A percentile compares a stretch with the other conserved stretches of the same genome.
These are phyloP conservation scores for Kryptolebias ocellatus DNA, from an alignment of 2,797 vertebrate genomes.

Conservation along the genomic window DNA sequence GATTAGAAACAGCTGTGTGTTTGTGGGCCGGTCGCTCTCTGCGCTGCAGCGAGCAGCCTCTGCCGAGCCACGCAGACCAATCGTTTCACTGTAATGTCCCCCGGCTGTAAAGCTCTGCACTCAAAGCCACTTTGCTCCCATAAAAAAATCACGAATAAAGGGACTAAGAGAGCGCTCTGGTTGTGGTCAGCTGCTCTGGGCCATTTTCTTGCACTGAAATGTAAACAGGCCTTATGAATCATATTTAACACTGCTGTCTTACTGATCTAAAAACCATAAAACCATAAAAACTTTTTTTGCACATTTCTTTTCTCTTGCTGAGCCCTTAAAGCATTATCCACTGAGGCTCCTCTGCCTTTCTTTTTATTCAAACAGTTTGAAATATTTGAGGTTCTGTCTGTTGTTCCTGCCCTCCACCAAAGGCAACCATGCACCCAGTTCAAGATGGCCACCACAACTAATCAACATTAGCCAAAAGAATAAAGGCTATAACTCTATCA, in stretches of 20 bases:
- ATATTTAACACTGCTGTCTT: background rate
- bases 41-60: constrained; percentile 57
- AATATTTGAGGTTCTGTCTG: constrained; percentile 56
- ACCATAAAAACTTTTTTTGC: constrained; percentile 19
- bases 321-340: constrained; percentile 44
- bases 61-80: constrained; percentile 28
- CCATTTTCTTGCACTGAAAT: constrained; percentile 8
- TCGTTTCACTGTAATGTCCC: constrained; percentile 24
- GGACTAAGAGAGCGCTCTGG: constrained; percentile 17
- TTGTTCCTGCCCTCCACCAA: constrained; percentile 37
- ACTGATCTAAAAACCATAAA: constrained; percentile 6
- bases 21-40: constrained; percentile 70
- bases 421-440: too few relatives aligned
- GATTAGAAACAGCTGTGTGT: constrained; percentile 86
- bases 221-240: constrained; percentile 30
- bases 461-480: too few relatives aligned
- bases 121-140: constrained; percentile 31
- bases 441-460: too few relatives aligned
- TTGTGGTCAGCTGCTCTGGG: constrained; percentile 17
- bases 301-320: constrained; percentile 2
- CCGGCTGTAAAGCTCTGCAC: constrained; percentile 32
- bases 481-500: too few relatives aligned
- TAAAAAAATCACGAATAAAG: constrained; percentile 44
- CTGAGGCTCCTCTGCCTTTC: constrained; percentile 39
- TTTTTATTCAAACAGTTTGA: constrained; percentile 38